phyloP scores from a whole-genome alignment of 2,888 invertebrate species.

The Agriopis aurantiaria region DNA sequence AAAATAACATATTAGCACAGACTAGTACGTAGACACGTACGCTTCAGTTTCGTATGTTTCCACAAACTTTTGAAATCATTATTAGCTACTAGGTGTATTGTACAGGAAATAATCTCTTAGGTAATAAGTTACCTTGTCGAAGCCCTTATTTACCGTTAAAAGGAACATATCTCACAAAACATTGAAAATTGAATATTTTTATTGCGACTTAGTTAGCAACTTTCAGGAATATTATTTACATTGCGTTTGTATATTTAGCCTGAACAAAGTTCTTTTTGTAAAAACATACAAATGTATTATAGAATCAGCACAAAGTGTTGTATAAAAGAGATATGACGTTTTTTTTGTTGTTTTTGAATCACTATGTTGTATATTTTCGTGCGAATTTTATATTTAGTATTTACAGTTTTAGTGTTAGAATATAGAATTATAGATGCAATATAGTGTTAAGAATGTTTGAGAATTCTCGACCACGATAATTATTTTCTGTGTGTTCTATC shows the following conservation, averaged over 20 bases:
- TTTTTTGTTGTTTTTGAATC: slow-evolving; percentile 52
- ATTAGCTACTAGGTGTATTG: not conserved
- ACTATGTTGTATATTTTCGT: slow-evolving; percentile 66
- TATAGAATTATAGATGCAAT: slow-evolving; percentile 23
- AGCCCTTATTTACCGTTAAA: slow-evolving; percentile 41
- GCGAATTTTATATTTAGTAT: slow-evolving; percentile 57
- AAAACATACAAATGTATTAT: slow-evolving; percentile 53
- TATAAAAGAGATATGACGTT: slow-evolving; percentile 55
- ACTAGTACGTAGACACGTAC: no score
- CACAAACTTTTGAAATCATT: slow-evolving; percentile 6
- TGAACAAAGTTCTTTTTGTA: slow-evolving; percentile 77
- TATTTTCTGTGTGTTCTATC: not conserved
- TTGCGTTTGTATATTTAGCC: slow-evolving; percentile 69
- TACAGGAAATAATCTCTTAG: slow-evolving; percentile 24
- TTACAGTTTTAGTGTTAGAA: slow-evolving; percentile 37
- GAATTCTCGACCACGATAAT: slow-evolving; percentile 32
- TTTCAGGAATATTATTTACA: slow-evolving; percentile 40
- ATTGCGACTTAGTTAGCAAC: slow-evolving; percentile 37
- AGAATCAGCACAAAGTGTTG: slow-evolving; percentile 76
- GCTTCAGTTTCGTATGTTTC: not conserved
- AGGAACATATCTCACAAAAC: slow-evolving; percentile 53
- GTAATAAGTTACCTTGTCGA: slow-evolving; percentile 21
- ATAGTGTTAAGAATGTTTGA: slow-evolving; percentile 23
- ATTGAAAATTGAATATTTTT: slow-evolving; percentile 33
- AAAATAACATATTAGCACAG: not conserved